phyloP scores from a whole-genome alignment of 1,140 invertebrate genomes.

The Cherax destructor region DNA sequence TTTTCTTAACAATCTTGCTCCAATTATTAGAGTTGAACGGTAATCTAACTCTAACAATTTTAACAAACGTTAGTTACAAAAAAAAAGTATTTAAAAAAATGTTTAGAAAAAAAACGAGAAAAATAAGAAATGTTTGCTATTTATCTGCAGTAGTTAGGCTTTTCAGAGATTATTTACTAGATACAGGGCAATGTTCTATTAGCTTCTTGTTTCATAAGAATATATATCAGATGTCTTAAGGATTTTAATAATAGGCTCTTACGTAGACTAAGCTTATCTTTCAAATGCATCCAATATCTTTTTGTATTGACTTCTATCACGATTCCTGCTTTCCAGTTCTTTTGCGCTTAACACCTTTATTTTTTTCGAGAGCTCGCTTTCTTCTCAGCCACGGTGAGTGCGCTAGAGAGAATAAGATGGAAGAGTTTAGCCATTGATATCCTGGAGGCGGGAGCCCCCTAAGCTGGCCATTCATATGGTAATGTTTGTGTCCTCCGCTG shows the following conservation, averaged over 20 bases:
- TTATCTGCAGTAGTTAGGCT: too few species aligned
- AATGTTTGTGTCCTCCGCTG: background rate
- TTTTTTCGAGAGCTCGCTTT: background rate
- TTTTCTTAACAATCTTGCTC: too few species aligned
- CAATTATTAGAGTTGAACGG: too few species aligned
- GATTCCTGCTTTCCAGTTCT: background rate
- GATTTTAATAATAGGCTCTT: background rate
- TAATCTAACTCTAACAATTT: too few species aligned
- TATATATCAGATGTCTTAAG: too few species aligned
- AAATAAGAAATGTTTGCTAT: too few species aligned
- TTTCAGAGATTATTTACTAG: too few species aligned
- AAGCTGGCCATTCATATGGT: constrained; percentile 13
- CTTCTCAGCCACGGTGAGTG: background rate
- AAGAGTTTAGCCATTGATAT: constrained; percentile 2
- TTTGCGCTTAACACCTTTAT: background rate
- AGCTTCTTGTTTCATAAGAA: too few species aligned
- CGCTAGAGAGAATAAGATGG: background rate
- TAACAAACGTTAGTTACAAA: too few species aligned
- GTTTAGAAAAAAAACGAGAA: too few species aligned
- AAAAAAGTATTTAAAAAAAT: too few species aligned
- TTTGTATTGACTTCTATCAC: background rate
- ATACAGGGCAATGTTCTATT: too few species aligned
- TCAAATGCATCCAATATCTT: background rate
- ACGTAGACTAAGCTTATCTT: background rate
- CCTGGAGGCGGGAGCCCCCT: background rate